A percentile compares a stretch with the other conserved stretches of the same genome.
Conservation (phyloP, 2,797 vertebrate species). For the Microhierax caerulescens region DNA sequence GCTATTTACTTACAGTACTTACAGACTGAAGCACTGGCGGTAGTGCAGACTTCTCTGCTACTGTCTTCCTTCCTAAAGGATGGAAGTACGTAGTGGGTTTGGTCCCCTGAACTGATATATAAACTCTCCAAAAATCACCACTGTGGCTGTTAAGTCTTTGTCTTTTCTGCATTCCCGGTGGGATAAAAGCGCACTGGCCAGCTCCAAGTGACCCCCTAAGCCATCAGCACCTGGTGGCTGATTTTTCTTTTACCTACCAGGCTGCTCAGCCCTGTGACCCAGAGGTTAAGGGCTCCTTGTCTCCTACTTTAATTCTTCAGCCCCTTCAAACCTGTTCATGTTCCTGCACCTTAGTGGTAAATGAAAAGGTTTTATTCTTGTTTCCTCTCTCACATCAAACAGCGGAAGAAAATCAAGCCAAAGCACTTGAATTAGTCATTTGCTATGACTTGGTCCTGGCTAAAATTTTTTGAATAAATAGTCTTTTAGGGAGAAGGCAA, state of each 20-base stretch:
- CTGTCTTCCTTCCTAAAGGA: neutral
- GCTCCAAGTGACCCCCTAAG: no score
- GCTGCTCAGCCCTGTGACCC: neutral
- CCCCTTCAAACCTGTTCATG: neutral
- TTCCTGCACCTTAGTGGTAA: neutral
- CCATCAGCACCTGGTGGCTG: neutral
- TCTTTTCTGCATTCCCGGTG: neutral
- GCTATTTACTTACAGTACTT: no score
- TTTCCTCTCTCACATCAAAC: neutral
- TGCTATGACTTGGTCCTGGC: neutral
- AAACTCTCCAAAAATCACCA: neutral
- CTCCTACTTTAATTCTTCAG: neutral
- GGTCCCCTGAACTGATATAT: no score
- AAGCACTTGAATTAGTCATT: neutral
- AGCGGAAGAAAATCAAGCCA: neutral
- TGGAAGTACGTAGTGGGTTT: neutral
- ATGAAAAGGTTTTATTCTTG: neutral
- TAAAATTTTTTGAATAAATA: neutral
- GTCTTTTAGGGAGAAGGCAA: neutral
- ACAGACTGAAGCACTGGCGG: neutral
- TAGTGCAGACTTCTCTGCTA: neutral
- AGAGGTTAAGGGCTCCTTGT: neutral
- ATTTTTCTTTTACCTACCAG: neutral
- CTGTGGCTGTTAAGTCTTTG: neutral
- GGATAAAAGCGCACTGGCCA: neutral